These are phyloP conservation scores for Stigmatopora nigra DNA, from an alignment of 2,113 vertebrate genomes.

Conservation along the genomic window DNA sequence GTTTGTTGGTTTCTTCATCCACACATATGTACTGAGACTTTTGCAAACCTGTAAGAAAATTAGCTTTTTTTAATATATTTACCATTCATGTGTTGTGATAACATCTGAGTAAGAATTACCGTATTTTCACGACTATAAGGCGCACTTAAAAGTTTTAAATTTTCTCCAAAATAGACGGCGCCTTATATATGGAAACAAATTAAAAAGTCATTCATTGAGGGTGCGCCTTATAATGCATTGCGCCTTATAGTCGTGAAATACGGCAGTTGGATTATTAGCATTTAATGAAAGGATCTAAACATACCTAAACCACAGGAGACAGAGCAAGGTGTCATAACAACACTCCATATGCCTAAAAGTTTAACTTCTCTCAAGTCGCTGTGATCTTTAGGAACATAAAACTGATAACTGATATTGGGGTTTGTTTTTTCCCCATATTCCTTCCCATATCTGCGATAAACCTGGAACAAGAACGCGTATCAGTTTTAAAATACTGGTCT, in stretches of 20 bases:
- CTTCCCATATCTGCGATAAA: slow-evolving; percentile 81
- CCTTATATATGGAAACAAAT: too few species aligned
- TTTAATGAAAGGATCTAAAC: background rate
- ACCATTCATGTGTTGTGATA: background rate
- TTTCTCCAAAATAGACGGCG: too few species aligned
- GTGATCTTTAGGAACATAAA: slow-evolving; percentile 63
- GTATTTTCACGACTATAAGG: too few species aligned
- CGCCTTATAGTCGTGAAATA: too few species aligned
- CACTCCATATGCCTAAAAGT: slow-evolving; percentile 64
- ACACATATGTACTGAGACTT: slow-evolving; percentile 68
- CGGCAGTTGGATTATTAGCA: background rate
- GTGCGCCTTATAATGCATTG: too few species aligned
- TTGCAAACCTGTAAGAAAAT: slow-evolving; percentile 63
- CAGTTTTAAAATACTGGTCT: background rate
- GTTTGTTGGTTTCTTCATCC: slow-evolving; percentile 55
- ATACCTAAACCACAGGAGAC: slow-evolving; percentile 85
- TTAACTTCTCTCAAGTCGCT: slow-evolving; percentile 21
- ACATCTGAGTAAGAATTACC: too few species aligned
- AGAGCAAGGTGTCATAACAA: slow-evolving; percentile 70
- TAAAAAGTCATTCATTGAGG: too few species aligned
- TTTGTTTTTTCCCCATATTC: slow-evolving; percentile 78
- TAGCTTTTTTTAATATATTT: too few species aligned
- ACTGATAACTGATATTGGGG: slow-evolving; percentile 83
- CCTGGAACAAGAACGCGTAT: slow-evolving; percentile 60
- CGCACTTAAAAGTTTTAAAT: too few species aligned